Evolutionary conservation across 2,113 vertebrate genomes (phyloP).

Genomic region (Caranx melampygus): DNA sequence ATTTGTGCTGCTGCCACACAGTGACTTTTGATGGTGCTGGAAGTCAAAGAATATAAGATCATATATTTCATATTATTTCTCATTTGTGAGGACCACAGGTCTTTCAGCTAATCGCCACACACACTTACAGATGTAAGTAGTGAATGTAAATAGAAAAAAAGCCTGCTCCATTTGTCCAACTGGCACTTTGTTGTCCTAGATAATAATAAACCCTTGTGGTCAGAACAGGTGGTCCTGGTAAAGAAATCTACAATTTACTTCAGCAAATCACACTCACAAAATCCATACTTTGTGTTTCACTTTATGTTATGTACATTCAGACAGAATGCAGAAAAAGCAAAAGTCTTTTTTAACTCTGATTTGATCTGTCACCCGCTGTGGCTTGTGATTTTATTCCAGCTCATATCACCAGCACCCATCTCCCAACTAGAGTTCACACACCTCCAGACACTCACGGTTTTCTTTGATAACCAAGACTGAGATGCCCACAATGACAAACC

Average conservation of each 20-base stretch:
- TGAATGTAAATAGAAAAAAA: no score
- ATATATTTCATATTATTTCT: no score
- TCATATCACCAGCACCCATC: conserved; percentile 24
- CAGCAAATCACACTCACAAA: conserved; percentile 11
- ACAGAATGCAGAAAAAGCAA: background rate
- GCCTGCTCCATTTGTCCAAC: no score
- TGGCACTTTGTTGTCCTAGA: background rate
- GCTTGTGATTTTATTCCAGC: conserved; percentile 30
- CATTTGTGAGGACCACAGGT: no score
- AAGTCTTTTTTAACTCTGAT: background rate
- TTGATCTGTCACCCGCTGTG: background rate
- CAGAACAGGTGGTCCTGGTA: background rate
- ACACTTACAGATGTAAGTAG: no score
- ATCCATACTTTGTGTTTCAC: background rate
- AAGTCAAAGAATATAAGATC: no score
- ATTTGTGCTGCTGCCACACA: background rate
- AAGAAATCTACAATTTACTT: background rate
- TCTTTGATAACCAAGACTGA: conserved; percentile 57
- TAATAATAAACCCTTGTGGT: background rate
- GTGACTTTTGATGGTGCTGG: no score
- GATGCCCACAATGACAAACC: conserved; percentile 56
- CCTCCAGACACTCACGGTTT: conserved; percentile 29
- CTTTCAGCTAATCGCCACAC: no score
- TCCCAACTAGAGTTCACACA: conserved; percentile 45
- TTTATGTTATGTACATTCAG: background rate